A percentile compares a stretch with the other conserved stretches of the same genome.
phyloP scores from a whole-genome alignment of 2,113 vertebrate genomes.

The Pituophis catenifer region DNA sequence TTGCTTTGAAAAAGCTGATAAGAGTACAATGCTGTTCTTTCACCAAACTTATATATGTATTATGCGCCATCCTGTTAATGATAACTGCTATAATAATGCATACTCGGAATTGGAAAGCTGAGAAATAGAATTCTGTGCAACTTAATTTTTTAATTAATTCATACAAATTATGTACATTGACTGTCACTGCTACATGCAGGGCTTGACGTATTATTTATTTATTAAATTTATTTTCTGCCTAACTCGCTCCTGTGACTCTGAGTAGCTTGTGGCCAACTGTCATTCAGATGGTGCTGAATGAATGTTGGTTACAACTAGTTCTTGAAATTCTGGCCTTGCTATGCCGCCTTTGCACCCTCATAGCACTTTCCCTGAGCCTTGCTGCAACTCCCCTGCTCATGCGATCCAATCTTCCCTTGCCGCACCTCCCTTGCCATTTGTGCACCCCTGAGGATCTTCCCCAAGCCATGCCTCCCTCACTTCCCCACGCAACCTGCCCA shows the following conservation, averaged over 20 bases:
- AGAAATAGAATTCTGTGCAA: not conserved
- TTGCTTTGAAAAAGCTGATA: not conserved
- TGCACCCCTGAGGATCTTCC: not conserved
- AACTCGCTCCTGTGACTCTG: not conserved
- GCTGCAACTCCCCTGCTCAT: not conserved
- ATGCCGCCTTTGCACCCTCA: not conserved
- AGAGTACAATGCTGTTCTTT: not conserved
- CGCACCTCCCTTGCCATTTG: not conserved
- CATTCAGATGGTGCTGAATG: not conserved
- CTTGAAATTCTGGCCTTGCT: not conserved
- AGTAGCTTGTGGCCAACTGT: not conserved
- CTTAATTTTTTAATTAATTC: not conserved
- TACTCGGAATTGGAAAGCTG: not conserved
- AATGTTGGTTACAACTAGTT: not conserved
- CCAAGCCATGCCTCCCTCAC: not conserved
- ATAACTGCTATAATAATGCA: not conserved
- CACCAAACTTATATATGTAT: not conserved
- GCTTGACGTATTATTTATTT: not conserved
- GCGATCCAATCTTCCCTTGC: not conserved
- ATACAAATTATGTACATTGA: not conserved
- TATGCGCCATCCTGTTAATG: not conserved
- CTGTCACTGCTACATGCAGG: not conserved
- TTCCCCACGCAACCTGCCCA: not conserved
- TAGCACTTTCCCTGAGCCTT: not conserved
- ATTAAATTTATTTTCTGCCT: not conserved